Evolutionary conservation across 2,888 invertebrate species (phyloP).

Genomic region (Coecobrya sp.): DNA sequence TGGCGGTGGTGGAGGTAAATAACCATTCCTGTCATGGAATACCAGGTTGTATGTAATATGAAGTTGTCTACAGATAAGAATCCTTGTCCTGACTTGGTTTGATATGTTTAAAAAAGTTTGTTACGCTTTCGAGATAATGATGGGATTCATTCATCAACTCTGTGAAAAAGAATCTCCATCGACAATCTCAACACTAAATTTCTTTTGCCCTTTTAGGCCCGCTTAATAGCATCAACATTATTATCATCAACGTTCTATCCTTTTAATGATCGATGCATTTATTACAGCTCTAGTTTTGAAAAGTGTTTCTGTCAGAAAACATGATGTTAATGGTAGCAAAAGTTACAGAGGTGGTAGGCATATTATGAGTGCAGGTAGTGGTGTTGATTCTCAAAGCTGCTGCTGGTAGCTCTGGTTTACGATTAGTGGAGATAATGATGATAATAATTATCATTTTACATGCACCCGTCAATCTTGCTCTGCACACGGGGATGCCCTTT

Average conservation of each 20-base stretch:
- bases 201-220: constrained; percentile 68
- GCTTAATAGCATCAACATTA: constrained; percentile 49
- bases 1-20: constrained; percentile 43
- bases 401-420: constrained; percentile 43
- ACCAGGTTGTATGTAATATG: not conserved
- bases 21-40: constrained; percentile 57
- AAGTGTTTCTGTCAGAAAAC: constrained; percentile 27
- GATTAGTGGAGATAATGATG: constrained; percentile 62
- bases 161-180: constrained; percentile 63
- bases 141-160: constrained; percentile 70
- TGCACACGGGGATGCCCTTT: not conserved
- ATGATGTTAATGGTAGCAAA: constrained; percentile 21
- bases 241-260: constrained; percentile 25
- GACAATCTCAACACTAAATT: constrained; percentile 70
- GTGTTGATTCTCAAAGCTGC: constrained; percentile 24
- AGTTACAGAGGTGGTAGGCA: not conserved
- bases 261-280: constrained; percentile 33
- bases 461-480: constrained; percentile 52
- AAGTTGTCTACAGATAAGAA: constrained; percentile 30
- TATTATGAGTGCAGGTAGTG: not conserved
- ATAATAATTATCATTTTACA: constrained; percentile 68
- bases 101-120: constrained; percentile 11
- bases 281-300: constrained; percentile 8
- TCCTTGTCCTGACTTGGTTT: constrained; percentile 11
- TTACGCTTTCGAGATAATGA: constrained; percentile 48